phyloP scores from a whole-genome alignment of 2,797 vertebrate genomes.

The Chaetophractus vellerosus region DNA sequence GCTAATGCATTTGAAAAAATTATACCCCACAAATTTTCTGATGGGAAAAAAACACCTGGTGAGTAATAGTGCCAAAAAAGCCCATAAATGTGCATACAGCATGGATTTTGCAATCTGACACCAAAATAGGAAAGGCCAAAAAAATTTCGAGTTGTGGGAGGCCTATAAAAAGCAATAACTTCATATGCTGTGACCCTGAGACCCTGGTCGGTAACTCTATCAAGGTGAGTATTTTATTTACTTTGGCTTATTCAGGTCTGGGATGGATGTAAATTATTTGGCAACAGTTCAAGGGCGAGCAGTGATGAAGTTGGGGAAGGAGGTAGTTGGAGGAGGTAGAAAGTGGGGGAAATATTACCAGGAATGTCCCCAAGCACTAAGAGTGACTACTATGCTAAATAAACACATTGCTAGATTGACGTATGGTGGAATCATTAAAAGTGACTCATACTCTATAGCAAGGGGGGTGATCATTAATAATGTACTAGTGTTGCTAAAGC shows the following conservation, averaged over 20 bases:
- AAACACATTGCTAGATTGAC: background rate
- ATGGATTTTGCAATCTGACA: constrained; percentile 33
- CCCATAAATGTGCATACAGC: background rate
- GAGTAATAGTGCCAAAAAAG: constrained; percentile 44
- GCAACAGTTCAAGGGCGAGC: constrained; percentile 5
- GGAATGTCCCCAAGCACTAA: background rate
- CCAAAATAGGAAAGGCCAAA: constrained; percentile 29
- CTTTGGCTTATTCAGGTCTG: constrained; percentile 1
- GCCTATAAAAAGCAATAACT: constrained; percentile 24
- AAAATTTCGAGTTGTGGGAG: background rate
- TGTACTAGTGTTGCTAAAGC: background rate
- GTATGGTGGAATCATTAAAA: background rate
- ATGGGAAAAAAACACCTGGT: constrained; percentile 17
- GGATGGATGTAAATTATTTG: background rate
- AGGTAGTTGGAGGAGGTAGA: background rate
- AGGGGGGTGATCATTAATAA: background rate
- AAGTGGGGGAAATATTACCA: background rate
- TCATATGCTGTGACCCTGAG: background rate
- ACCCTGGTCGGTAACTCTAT: constrained; percentile 2
- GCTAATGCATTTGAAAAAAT: constrained; percentile 28
- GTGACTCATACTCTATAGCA: background rate
- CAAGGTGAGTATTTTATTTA: constrained; percentile 46
- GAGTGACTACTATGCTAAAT: background rate
- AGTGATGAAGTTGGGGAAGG: background rate
- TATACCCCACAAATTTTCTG: background rate